Evolutionary conservation across 2,888 invertebrate genomes (phyloP).

Genomic region (Drosophila differens): DNA sequence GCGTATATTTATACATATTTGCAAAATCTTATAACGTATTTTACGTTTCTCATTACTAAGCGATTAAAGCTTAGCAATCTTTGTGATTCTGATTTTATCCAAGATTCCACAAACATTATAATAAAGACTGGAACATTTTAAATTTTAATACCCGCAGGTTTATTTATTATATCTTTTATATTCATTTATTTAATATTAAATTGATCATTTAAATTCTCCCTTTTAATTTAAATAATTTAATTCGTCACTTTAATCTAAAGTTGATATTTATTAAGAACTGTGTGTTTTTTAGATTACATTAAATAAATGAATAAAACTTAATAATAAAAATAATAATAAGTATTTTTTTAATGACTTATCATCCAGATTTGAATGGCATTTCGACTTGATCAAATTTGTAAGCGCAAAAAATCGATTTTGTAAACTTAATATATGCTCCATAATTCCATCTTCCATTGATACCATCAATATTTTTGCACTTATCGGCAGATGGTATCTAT

Average conservation of each 20-base stretch:
- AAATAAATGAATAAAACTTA: not conserved
- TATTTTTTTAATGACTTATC: too few relatives aligned
- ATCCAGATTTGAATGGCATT: too few relatives aligned
- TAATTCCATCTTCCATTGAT: not conserved
- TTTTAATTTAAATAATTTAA: not conserved
- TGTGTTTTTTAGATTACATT: not conserved
- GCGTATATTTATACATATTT: not conserved
- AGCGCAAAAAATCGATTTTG: not conserved
- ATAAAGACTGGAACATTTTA: not conserved
- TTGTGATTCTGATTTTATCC: not conserved
- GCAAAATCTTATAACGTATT: not conserved
- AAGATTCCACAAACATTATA: not conserved
- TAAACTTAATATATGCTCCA: not conserved
- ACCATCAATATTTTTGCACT: not conserved
- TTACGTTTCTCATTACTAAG: not conserved
- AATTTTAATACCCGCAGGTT: not conserved
- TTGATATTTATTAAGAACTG: not conserved
- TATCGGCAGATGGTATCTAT: not conserved
- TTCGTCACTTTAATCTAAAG: not conserved
- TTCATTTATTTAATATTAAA: not conserved
- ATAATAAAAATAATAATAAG: too few relatives aligned
- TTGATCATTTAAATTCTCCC: not conserved
- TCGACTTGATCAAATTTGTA: not conserved
- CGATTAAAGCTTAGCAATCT: not conserved
- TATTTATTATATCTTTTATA: not conserved